Evolutionary conservation across 2,113 vertebrate genomes (phyloP).

Genomic region (Carassius auratus): DNA sequence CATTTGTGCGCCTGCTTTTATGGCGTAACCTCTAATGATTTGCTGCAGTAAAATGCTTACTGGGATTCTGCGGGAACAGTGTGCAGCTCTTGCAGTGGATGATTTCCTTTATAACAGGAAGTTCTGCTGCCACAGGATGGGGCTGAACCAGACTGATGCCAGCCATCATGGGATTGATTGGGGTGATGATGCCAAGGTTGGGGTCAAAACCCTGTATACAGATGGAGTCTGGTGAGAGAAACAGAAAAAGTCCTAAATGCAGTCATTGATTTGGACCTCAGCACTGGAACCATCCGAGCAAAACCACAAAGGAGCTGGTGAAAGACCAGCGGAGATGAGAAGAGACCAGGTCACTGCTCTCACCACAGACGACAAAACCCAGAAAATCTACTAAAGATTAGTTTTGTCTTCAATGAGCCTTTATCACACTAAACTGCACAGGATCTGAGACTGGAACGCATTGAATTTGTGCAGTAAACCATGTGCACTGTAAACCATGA

Average conservation of each 20-base stretch:
- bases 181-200: conserved; percentile 85
- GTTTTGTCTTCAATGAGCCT: neutral
- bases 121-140: conserved; percentile 80
- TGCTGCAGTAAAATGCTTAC: conserved; percentile 74
- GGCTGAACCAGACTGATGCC: conserved; percentile 86
- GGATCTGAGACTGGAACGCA: neutral
- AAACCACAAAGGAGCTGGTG: neutral
- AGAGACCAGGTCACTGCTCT: neutral
- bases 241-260: conserved; percentile 15
- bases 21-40: neutral
- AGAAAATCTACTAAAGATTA: conserved; percentile 28
- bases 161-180: conserved; percentile 91
- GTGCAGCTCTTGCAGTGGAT: conserved; percentile 74
- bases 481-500: neutral
- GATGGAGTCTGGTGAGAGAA: conserved; percentile 85
- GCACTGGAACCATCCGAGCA: neutral
- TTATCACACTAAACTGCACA: neutral
- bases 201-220: conserved; percentile 93
- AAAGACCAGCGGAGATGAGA: neutral
- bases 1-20: neutral
- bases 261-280: neutral
- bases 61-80: conserved; percentile 95
- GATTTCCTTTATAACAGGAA: conserved; percentile 91
- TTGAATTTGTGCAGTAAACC: conserved; percentile 9
- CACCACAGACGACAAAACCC: neutral